Evolutionary conservation across 2,797 vertebrate species (phyloP), one percentile per base, ranked within the genome.

Genomic region (Phoebastria nigripes): DNA sequence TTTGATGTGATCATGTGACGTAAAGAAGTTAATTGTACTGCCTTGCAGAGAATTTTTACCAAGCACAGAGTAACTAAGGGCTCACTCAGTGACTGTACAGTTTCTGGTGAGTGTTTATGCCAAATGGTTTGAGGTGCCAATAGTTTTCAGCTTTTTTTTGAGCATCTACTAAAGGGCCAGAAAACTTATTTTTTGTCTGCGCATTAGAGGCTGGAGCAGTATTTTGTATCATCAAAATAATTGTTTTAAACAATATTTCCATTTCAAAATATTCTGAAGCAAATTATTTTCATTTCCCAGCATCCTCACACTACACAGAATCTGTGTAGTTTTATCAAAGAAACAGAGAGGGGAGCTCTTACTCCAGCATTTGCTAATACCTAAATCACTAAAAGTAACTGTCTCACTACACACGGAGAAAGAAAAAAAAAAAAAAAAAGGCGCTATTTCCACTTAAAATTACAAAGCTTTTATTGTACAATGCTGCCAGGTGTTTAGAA

Each of bases 331-430:
- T 98, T 97, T 98, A 73, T 37, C 63, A 89, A 94, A 94, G 93
- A 66, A 98, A 98, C 99, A 99, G 98, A 98, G 98, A 99, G 99
- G 98, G 99, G 99, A 99, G 99, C 99, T 99, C 99, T 99, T 98
- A 98, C 98, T 99, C 99, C 97, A 98, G 98, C 85, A 55, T 96
- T 98, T 94, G 89, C 44, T 89, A 77, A 84, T 82, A 61, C 17
- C 70, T 79, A 63, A 78, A 87, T 79, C 89, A 74, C 33, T 77
- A 74, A 94, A 97, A 94, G 94, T 96, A 70, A 97, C 87, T 93
- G 93, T 96, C 90, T 97, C 81, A 59, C 92, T 94, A 83, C 55
- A 61, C 90, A 80, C 47, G 96, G 98, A 98, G 95, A 98, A 98
- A 97, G 37, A 9, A 10, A 29, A 7, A 4, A 9, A 96, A 98